Evolutionary conservation across 2,113 vertebrate genomes (phyloP).

Genomic region (Pterophyllum scalare): DNA sequence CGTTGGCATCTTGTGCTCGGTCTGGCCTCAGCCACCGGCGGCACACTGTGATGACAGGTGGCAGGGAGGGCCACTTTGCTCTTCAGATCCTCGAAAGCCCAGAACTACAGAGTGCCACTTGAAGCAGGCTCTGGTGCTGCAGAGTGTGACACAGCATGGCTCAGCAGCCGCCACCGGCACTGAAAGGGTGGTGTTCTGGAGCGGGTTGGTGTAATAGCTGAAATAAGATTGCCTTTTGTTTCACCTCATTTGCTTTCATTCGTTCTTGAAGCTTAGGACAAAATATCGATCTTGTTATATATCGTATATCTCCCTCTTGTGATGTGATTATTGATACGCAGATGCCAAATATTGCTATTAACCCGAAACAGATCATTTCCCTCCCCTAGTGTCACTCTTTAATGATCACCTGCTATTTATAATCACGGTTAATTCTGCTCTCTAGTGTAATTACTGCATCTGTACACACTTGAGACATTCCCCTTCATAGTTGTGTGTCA

Average conservation of each 20-base stretch:
- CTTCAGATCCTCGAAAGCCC: conserved; percentile 25
- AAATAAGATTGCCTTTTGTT: neutral
- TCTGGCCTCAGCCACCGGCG: conserved; percentile 38
- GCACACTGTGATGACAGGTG: conserved; percentile 72
- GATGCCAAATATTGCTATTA: no score
- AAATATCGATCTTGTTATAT: no score
- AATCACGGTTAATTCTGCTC: neutral
- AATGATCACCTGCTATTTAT: neutral
- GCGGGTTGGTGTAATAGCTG: neutral
- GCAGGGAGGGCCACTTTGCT: conserved; percentile 58
- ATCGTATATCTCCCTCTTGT: no score
- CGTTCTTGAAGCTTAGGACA: no score
- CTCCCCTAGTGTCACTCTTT: no score
- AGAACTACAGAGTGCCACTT: conserved; percentile 62
- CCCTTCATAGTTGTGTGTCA: neutral
- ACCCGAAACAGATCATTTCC: no score
- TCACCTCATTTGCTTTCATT: neutral
- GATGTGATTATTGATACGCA: no score
- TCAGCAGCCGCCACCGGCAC: neutral
- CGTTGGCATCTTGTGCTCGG: conserved; percentile 47
- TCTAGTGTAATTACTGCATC: neutral
- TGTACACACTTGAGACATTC: neutral
- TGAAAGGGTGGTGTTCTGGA: neutral
- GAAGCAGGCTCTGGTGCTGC: neutral
- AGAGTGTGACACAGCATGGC: neutral